Base-by-base conservation (phyloP, 2,888 invertebrate genomes). In the Lathronympha strigana region DNA sequence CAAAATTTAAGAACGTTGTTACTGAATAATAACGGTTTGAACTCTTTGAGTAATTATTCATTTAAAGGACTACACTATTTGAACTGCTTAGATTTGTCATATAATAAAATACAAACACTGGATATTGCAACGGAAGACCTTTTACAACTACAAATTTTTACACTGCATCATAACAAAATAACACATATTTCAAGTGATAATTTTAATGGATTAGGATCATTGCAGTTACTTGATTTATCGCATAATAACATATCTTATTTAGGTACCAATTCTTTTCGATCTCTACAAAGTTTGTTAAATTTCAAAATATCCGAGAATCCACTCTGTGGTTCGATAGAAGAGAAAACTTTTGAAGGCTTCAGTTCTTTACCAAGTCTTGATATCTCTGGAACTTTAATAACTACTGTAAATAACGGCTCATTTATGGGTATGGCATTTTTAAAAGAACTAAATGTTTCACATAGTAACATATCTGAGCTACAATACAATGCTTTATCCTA, bases 231-330 rank as follows among this genome's bases (percentile, higher is more conserved):
- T 60, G 86, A 88, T 76, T 62, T 89, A 31, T 83, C 87, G 13
- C 69, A 79, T 50, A 90, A 90, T 64, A 77, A 81, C 51, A 84
- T 89, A 61, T 68, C 80, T 0, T 67, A 68, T 31, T 71, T 89
- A 13, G 78, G 80, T 62, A 63, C 76, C 1, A 75, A 79, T 62
- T 80, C 82, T 13, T 88, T 89, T 67, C 61, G 70, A 45, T 72
- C 75, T 1, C 66, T 87, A 8, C 70, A 67, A 25, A 73, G 75
- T 66, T 74, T 89, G 33, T 73, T 76, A 17, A 79, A 73, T 68
- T 79, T 90, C 61, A 69, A 79, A 74, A 75, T 89, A 31, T 80
- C 80, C 6, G 76, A 80, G 36, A 89, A 88, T 71, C 84, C 84
- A 6, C 66, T 88, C 23, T 70, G 66, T 47, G 83, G 83, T 1